Base-by-base conservation (phyloP, 2,888 invertebrate genomes). In the Caenorhabditis sp. region DNA sequence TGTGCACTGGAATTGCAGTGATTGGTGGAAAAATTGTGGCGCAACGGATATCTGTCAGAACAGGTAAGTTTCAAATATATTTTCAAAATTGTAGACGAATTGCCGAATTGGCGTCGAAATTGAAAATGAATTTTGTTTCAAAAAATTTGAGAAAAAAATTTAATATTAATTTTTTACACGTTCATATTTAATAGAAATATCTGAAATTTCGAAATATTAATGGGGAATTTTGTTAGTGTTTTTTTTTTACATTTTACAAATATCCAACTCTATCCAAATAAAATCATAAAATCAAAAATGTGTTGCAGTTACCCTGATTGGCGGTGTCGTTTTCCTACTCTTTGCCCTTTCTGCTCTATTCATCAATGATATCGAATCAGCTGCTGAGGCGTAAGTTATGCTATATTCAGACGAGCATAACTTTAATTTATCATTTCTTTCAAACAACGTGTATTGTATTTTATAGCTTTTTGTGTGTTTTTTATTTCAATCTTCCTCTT, bases 1-100 rank as follows among this genome's bases (percentile, higher is more conserved):
- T 97, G 67, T 99, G 99, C 89, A 99, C 99, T 17, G 96, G 96
- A 1, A 90, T 99, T 81, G 99, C 99, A 79, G 97, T 99, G 64
- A 90, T 99, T 81, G 97, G 97, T 50, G 99, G 99, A 0, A 91
- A 97, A 85, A 93, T 97, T 91, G 93, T 99, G 81, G 97, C 97
- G 55, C 94, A 96, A 89, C 93, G 93, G 90, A 97, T 99, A 88
- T 97, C 97, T 81, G 95, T 97, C 26, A 91, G 95, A 90, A 96
- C 97, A 90, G 95, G 95, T 95, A 89, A 88, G 88, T 76, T 19
- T 19, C 21, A 49, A 1, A 6, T 19, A 24, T 27, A 31, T 6
- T 6, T 31, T 31, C 31, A 31, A 6, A 31, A 31, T 10, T n/a
- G n/a, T n/a, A n/a, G n/a, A n/a, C n/a, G n/a, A n/a, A n/a, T n/a